Base-by-base conservation (phyloP, 2,888 invertebrate species). In the Trichopria drosophilae region DNA sequence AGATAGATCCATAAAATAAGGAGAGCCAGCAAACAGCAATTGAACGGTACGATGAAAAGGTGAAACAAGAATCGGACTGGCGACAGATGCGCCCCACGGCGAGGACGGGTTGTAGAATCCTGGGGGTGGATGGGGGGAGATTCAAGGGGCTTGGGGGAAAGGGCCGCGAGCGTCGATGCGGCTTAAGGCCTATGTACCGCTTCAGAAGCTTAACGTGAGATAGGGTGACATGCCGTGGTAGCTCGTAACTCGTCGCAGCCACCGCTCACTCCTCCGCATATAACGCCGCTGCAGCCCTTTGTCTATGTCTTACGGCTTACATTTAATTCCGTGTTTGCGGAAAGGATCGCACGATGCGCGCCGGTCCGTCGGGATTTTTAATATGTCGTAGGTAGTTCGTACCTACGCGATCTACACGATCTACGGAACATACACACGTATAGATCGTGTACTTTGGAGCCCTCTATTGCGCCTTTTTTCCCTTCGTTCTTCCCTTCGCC, bases 251-350 rank as follows among this genome's bases (percentile, higher is more conserved):
- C 37, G 18, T 32, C 28, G 47, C 26, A 18, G 32, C 22, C 26
- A 28, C 12, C 28, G 10, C 46, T 43, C 39, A 42, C 29, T 42
- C 34, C 41, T 23, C 39, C 44, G 35, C 37, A 35, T 41, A 49
- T 46, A 51, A 54, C 53, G 46, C 45, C 39, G 47, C 32, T 36
- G 54, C 55, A 53, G 55, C 59, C 72, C 68, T 75, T 75, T 75
- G 74, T 74, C 75, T 71, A 69, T 72, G 75, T 73, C 75, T 82
- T 81, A 82, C 78, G 81, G 81, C 81, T 81, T 81, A 81, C 80
- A 79, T 79, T 78, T 79, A 81, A 82, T 81, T 82, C 79, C 80
- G 78, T 80, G 75, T 81, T 82, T 81, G 81, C 81, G 78, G 78
- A 82, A 82, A 72, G 72, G 74, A 73, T 75, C 62, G 59, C 53